Evolutionary conservation across 2,113 vertebrate genomes (phyloP).

Genomic region (Eupsittula cactorum): DNA sequence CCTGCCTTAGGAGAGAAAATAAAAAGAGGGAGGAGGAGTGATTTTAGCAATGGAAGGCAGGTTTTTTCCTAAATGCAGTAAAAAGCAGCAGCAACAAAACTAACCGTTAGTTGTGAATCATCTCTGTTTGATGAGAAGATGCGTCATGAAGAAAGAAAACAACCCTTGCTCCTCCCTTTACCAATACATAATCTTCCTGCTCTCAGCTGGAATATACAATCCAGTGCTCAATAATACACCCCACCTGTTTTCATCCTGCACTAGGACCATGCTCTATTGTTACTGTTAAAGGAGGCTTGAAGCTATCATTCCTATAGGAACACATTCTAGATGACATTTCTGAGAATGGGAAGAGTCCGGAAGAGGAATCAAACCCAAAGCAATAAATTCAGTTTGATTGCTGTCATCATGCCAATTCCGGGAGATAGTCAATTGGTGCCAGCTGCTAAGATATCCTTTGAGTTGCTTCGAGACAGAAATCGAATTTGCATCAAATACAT

Average conservation of each 20-base stretch:
- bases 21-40: rapidly evolving
- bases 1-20: neutral
- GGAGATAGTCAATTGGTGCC: slow-evolving; percentile 54
- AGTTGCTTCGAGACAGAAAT: slow-evolving; percentile 48
- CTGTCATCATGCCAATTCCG: slow-evolving; percentile 62
- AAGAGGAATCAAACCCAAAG: slow-evolving; percentile 57
- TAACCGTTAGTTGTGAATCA: neutral
- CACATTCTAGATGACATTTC: slow-evolving; percentile 47
- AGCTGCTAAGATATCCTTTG: slow-evolving; percentile 42
- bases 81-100: neutral
- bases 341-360: slow-evolving; percentile 54
- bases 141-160: neutral
- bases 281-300: neutral
- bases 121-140: neutral
- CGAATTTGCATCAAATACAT: slow-evolving; percentile 49
- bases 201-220: neutral
- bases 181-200: neutral
- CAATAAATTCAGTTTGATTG: slow-evolving; percentile 64
- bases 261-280: neutral
- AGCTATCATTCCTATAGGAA: slow-evolving; percentile 22
- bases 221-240: neutral
- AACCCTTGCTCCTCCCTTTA: neutral
- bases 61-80: neutral
- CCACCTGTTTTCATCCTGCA: neutral
- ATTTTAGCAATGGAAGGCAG: neutral